Percentiles rank a stretch among this genome's conserved stretches.
phyloP scores from a whole-genome alignment of 2,113 vertebrate genomes.

The Calonectris borealis region DNA sequence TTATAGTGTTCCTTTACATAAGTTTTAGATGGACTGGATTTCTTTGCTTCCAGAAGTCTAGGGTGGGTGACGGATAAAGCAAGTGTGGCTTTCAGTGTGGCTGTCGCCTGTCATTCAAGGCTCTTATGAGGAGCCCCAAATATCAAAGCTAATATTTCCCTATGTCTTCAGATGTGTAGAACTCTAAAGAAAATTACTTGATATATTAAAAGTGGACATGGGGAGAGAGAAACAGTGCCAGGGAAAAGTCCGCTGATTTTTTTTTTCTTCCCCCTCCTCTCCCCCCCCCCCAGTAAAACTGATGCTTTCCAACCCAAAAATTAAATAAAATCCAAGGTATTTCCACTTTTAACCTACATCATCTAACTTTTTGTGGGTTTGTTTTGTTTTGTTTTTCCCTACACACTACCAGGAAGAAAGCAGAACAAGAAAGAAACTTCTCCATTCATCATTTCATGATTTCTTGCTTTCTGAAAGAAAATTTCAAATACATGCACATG shows the following conservation, averaged over 20 bases:
- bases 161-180: background rate
- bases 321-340: background rate
- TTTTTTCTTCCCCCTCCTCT: rapidly evolving
- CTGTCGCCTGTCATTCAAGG: background rate
- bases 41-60: background rate
- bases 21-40: background rate
- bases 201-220: background rate
- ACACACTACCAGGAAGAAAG: background rate
- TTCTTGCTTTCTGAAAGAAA: background rate
- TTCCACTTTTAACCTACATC: background rate
- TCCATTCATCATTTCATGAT: background rate
- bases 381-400: background rate
- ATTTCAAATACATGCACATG: background rate
- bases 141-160: background rate
- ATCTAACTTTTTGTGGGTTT: background rate
- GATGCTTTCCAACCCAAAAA: background rate
- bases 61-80: background rate
- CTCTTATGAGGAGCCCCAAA: background rate
- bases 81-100: background rate
- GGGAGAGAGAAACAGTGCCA: background rate
- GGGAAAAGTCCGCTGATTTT: background rate
- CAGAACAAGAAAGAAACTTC: background rate
- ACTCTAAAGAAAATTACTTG: background rate
- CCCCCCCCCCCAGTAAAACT: background rate
- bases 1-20: background rate